Percentiles rank a stretch among this genome's conserved stretches.
These are phyloP conservation scores for Sciaenops ocellatus DNA, from an alignment of 2,797 vertebrate genomes.

Conservation along the genomic window DNA sequence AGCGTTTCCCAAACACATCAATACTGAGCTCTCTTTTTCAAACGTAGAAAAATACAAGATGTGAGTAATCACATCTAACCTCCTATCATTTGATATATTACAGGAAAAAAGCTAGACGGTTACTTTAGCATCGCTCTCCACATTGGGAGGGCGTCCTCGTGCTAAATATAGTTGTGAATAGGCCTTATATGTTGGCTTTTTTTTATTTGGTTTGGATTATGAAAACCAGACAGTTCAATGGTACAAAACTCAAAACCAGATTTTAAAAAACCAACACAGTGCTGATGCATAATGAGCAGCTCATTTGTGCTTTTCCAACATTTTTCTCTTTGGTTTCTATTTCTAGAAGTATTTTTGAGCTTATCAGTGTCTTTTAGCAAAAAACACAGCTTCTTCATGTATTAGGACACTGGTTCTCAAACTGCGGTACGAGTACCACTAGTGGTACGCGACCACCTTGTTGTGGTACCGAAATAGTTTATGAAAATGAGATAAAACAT, in stretches of 20 bases:
- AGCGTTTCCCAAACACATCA: slow-evolving; percentile 65
- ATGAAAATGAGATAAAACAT: too few relatives aligned
- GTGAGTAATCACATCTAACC: slow-evolving; percentile 65
- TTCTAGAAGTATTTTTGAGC: slow-evolving; percentile 11
- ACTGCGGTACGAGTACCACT: too few relatives aligned
- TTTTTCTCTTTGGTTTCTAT: not conserved
- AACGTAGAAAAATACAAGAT: slow-evolving; percentile 58
- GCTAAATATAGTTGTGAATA: slow-evolving; percentile 53
- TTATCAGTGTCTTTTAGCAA: not conserved
- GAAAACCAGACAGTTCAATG: not conserved
- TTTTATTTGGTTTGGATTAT: slow-evolving; percentile 22
- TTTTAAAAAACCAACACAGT: not conserved
- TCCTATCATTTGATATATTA: slow-evolving; percentile 63
- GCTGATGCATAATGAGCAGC: not conserved
- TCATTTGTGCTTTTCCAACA: not conserved
- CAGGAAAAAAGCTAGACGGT: slow-evolving; percentile 54
- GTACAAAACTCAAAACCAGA: not conserved
- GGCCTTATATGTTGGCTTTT: slow-evolving; percentile 11
- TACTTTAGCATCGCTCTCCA: slow-evolving; percentile 37
- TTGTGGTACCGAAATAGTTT: too few relatives aligned
- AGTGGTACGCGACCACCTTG: too few relatives aligned
- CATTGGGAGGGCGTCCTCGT: slow-evolving; percentile 4
- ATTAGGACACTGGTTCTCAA: too few relatives aligned
- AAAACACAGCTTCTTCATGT: not conserved
- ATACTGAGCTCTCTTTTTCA: slow-evolving; percentile 43